phyloP scores from a whole-genome alignment of 2,888 invertebrate genomes.

The Sminthurinus aureus region DNA sequence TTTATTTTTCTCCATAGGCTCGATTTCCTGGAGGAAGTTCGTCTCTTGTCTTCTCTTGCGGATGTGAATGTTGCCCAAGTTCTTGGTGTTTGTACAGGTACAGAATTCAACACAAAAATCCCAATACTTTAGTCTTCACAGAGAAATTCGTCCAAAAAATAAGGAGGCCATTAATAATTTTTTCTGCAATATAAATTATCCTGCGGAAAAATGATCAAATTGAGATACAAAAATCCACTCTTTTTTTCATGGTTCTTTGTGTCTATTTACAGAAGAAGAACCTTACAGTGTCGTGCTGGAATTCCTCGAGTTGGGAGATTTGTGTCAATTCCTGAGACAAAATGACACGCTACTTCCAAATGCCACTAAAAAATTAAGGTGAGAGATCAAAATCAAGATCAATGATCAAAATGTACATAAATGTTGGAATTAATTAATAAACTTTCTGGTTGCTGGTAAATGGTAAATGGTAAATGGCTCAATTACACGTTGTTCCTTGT shows the following conservation, averaged over 20 bases:
- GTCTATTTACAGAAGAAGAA: slow-evolving; percentile 71
- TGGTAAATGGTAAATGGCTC: too few species aligned
- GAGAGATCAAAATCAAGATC: slow-evolving; percentile 16
- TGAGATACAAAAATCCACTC: too few species aligned
- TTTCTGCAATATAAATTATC: too few species aligned
- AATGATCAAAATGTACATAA: neutral
- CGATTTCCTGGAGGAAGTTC: slow-evolving; percentile 87
- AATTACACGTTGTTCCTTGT: too few species aligned
- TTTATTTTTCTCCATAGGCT: slow-evolving; percentile 67
- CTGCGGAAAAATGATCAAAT: too few species aligned
- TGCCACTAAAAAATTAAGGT: slow-evolving; percentile 57
- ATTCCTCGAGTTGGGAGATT: slow-evolving; percentile 84
- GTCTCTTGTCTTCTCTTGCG: slow-evolving; percentile 82
- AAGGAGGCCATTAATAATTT: neutral
- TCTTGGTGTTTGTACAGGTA: slow-evolving; percentile 73
- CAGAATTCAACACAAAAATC: neutral
- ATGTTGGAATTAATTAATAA: too few species aligned
- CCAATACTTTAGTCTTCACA: neutral
- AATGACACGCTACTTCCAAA: slow-evolving; percentile 62
- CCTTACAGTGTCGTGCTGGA: slow-evolving; percentile 89
- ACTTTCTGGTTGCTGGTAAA: too few species aligned
- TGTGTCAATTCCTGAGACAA: slow-evolving; percentile 73
- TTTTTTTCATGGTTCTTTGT: neutral
- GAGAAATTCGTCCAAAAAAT: neutral
- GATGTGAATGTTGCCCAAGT: slow-evolving; percentile 85